Percentiles rank a stretch among this genome's conserved stretches.
These are phyloP conservation scores for Trichogramma evanescens DNA, from an alignment of 2,888 invertebrate genomes.

Conservation along the genomic window DNA sequence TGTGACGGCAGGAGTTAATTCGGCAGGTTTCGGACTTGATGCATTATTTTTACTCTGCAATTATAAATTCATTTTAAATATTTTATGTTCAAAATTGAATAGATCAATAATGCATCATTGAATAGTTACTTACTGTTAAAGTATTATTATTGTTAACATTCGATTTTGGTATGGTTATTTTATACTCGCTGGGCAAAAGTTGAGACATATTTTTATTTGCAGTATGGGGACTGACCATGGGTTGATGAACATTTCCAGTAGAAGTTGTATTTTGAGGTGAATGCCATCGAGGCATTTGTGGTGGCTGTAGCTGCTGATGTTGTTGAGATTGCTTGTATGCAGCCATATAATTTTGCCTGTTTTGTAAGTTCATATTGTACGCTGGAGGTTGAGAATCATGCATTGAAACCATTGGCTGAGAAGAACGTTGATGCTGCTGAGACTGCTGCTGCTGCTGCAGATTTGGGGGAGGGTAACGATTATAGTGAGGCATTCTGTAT, in stretches of 20 bases:
- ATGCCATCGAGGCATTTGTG: constrained; percentile 61
- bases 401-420: constrained; percentile 25
- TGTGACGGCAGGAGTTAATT: background rate
- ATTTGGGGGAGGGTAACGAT: constrained; percentile 18
- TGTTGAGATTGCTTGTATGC: constrained; percentile 31
- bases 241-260: background rate
- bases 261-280: constrained; percentile 57
- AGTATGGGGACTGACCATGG: constrained; percentile 4
- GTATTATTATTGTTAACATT: no score
- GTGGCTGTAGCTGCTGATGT: constrained; percentile 29
- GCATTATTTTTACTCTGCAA: constrained; percentile 17
- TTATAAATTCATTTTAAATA: no score
- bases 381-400: constrained; percentile 70
- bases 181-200: no score
- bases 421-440: constrained; percentile 32
- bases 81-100: no score
- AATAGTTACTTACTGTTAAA: background rate
- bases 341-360: constrained; percentile 2
- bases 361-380: no score
- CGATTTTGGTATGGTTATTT: no score
- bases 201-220: background rate
- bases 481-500: constrained; percentile 24
- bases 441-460: constrained; percentile 38
- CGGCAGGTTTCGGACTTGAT: constrained; percentile 18
- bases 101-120: no score